Evolutionary conservation across 2,113 vertebrate species (phyloP).

Genomic region (Microtus oregoni): DNA sequence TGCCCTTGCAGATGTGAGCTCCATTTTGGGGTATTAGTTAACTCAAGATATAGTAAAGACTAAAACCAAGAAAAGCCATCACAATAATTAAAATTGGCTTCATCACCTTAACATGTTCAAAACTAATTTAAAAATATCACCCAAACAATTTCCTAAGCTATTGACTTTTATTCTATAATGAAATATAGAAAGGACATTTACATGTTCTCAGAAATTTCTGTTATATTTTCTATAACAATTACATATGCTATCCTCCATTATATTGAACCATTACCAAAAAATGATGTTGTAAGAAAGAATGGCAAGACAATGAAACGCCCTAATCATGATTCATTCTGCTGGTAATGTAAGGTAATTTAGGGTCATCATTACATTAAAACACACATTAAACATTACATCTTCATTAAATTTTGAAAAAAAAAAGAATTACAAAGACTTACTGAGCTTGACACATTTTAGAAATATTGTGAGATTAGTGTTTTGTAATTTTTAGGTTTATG

Average conservation of each 20-base stretch:
- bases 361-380: not conserved
- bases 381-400: not conserved
- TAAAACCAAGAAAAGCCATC: not conserved
- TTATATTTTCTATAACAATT: not conserved
- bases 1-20: not conserved
- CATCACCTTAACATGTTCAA: not conserved
- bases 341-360: not conserved
- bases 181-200: not conserved
- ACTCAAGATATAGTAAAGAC: not conserved
- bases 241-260: not conserved
- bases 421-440: not conserved
- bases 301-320: not conserved
- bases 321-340: not conserved
- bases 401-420: conserved; percentile 45
- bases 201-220: not conserved
- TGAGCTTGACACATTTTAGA: not conserved
- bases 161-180: not conserved
- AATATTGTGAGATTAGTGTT: not conserved
- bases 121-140: not conserved
- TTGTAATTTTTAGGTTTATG: not conserved
- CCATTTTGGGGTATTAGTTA: not conserved
- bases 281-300: not conserved
- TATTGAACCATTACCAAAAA: not conserved
- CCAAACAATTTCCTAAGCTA: not conserved
- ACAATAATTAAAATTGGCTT: not conserved